Conservation (phyloP, 2,797 vertebrate species). For the Squalus acanthias region DNA sequence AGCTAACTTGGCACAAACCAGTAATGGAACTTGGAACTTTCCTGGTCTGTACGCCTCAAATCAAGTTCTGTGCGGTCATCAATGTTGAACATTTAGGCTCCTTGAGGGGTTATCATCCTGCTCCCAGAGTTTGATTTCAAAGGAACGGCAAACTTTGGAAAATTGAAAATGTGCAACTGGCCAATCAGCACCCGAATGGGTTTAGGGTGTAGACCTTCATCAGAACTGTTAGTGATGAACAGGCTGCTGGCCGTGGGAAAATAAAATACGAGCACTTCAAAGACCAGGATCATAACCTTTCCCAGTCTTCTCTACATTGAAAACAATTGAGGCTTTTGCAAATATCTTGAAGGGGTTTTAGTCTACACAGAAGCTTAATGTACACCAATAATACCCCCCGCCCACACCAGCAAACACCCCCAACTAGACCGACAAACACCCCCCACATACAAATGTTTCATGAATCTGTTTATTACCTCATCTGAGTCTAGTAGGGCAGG, state of each 20-base stretch:
- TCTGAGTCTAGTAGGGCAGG: constrained; percentile 72
- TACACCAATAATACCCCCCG: neutral
- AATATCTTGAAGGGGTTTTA: neutral
- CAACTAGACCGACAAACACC: neutral
- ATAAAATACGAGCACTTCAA: neutral
- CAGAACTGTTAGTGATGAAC: neutral
- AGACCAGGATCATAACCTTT: neutral
- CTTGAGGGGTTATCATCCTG: neutral
- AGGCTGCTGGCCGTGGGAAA: too few species aligned
- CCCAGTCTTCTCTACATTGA: neutral
- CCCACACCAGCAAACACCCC: too few species aligned
- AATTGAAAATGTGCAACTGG: neutral
- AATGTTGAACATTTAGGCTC: neutral
- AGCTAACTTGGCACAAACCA: too few species aligned
- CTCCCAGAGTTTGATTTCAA: neutral
- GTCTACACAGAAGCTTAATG: neutral
- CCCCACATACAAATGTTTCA: neutral
- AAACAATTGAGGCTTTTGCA: neutral
- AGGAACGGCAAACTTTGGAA: neutral
- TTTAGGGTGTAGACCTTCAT: neutral
- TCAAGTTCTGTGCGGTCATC: neutral
- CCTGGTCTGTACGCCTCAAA: neutral
- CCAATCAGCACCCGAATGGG: neutral
- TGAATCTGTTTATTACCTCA: constrained; percentile 55
- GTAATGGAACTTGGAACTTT: too few species aligned